Conservation (phyloP, 2,113 vertebrate species). For the Pandion haliaetus region DNA sequence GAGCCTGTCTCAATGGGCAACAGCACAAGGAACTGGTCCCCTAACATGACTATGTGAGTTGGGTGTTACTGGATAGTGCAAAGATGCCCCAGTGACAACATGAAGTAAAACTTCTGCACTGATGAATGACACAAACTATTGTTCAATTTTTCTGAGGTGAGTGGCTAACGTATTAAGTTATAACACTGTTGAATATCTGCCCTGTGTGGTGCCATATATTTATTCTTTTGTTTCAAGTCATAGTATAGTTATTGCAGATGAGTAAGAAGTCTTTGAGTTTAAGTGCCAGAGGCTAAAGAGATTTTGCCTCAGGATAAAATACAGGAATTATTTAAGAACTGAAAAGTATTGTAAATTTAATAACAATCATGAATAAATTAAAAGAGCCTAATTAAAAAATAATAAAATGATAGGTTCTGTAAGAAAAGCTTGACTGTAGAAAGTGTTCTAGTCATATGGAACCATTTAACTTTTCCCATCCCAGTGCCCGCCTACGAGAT, state of each 20-base stretch:
- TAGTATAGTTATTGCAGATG: background rate
- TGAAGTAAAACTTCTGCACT: background rate
- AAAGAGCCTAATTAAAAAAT: constrained; percentile 37
- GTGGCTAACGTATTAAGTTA: background rate
- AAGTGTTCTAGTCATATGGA: background rate
- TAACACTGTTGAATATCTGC: background rate
- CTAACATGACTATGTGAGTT: background rate
- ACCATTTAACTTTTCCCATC: background rate
- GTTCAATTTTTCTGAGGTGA: background rate
- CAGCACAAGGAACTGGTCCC: background rate
- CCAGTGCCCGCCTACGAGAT: background rate
- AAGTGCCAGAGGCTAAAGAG: constrained; percentile 45
- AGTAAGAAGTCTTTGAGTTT: constrained; percentile 7
- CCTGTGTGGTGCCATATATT: background rate
- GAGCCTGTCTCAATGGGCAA: background rate
- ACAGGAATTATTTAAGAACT: constrained; percentile 60
- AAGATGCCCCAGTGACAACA: background rate
- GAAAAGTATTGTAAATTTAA: constrained; percentile 59
- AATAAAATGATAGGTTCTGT: background rate
- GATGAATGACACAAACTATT: background rate
- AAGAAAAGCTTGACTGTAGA: background rate
- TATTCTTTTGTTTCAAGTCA: constrained; percentile 6
- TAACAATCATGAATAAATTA: constrained; percentile 60
- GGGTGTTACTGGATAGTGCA: background rate
- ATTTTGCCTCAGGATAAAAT: constrained; percentile 47